phyloP scores from a whole-genome alignment of 2,888 invertebrate genomes.

The Celastrina argiolus region DNA sequence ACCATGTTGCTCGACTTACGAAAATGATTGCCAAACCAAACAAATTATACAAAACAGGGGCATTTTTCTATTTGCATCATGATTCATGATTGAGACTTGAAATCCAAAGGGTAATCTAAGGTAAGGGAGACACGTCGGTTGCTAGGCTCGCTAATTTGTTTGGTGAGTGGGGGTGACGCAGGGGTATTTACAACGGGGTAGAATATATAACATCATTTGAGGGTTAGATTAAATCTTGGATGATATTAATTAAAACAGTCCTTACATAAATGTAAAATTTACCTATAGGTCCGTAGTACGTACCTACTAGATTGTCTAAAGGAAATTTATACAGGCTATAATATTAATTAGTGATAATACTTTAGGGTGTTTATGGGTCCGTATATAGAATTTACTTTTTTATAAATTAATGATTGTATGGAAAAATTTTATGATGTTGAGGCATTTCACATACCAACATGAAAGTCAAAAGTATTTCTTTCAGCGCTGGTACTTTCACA shows the following conservation, averaged over 20 bases:
- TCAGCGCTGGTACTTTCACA: too few species aligned
- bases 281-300: too few species aligned
- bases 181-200: constrained; percentile 23
- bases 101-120: constrained; percentile 20
- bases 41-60: not conserved
- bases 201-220: not conserved
- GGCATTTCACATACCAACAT: too few species aligned
- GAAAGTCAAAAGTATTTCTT: too few species aligned
- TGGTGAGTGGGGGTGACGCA: constrained; percentile 68
- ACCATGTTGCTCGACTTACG: not conserved
- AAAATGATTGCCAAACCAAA: not conserved
- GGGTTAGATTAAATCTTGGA: not conserved
- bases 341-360: too few species aligned
- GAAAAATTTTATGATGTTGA: too few species aligned
- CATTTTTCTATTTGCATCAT: not conserved
- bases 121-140: constrained; percentile 36
- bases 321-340: too few species aligned
- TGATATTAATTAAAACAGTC: not conserved
- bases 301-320: too few species aligned
- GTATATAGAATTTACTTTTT: too few species aligned
- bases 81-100: not conserved
- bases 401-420: too few species aligned
- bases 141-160: constrained; percentile 70
- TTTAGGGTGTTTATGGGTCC: too few species aligned
- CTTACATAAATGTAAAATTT: not conserved